Base-by-base conservation (phyloP, 2,888 invertebrate genomes). In the Apotomis betuletana region DNA sequence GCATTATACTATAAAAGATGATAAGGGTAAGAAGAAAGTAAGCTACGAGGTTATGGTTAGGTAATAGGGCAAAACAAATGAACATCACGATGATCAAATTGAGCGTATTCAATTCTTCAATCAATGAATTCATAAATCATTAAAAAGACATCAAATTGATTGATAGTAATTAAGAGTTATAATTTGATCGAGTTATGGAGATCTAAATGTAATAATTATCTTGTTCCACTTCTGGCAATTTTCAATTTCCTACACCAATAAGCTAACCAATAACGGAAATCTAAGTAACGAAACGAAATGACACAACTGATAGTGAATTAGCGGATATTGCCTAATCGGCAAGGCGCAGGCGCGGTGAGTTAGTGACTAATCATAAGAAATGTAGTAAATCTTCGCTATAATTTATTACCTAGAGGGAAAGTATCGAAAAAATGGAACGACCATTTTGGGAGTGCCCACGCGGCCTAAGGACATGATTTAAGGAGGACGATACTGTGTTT, bases 241-340 rank as follows among this genome's bases (percentile, higher is more conserved):
- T 46, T 27, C 12, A 49, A 49, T 49, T 49, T 49, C 49, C 49
- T 49, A 49, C 49, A 49, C 38, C 59, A 41, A 41, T 41, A 41
- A 59, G 3, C 59, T n/a, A 41, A 59, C n/a, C 6, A 59, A n/a
- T 59, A 9, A 54, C 60, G 60, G 68, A 68, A 61, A 54, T 46
- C 5, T 61, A 61, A 59, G 8, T 44, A 41, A 13, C 6, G 51
- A 27, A 60, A 60, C 52, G 27, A 58, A 63, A 69, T 69, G 58
- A 57, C 61, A 70, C 60, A 61, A 15, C 41, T 6, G 60, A 59
- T 59, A 60, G 46, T 4, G 38, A 71, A 61, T 67, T 61, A 61
- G 61, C 61, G 70, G 70, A 70, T 65, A 65, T 62, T 67, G 41
- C 71, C 57, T 61, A 67, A 71, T 62, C 49, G n/a, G 61, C 65